A percentile compares a stretch with the other conserved stretches of the same genome.
Evolutionary conservation across 2,113 vertebrate genomes (phyloP).

Genomic region (Seriola rivoliana): DNA sequence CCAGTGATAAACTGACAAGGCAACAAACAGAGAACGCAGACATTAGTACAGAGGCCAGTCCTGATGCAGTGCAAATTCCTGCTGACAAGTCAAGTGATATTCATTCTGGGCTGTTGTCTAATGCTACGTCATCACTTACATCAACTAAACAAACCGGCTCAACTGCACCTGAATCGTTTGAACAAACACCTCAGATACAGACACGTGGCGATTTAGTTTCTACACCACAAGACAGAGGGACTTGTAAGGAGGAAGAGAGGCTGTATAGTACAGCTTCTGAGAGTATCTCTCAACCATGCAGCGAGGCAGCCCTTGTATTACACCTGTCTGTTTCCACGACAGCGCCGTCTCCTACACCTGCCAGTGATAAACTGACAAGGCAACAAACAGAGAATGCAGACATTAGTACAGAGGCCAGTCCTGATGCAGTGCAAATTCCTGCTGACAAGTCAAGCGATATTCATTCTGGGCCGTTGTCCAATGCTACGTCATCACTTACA

Average conservation of each 20-base stretch:
- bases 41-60: accelerated
- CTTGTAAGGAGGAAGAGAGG: not conserved
- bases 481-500: not conserved
- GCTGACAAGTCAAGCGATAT: accelerated
- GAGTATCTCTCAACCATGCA: not conserved
- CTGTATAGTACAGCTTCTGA: not conserved
- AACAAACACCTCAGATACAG: not conserved
- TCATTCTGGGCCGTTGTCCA: accelerated
- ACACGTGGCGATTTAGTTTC: not conserved
- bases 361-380: not conserved
- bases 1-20: not conserved
- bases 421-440: accelerated
- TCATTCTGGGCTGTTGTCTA: accelerated
- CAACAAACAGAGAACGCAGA: not conserved
- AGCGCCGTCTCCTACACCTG: not conserved
- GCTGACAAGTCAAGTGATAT: accelerated
- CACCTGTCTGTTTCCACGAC: not conserved
- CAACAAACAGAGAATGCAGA: no score
- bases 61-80: accelerated
- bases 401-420: accelerated
- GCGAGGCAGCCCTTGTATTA: not conserved
- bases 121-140: not conserved
- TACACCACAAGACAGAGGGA: not conserved
- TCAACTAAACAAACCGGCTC: not conserved
- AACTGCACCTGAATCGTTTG: not conserved